Base-by-base conservation (phyloP, 2,113 vertebrate genomes). In the Lophius piscatorius region DNA sequence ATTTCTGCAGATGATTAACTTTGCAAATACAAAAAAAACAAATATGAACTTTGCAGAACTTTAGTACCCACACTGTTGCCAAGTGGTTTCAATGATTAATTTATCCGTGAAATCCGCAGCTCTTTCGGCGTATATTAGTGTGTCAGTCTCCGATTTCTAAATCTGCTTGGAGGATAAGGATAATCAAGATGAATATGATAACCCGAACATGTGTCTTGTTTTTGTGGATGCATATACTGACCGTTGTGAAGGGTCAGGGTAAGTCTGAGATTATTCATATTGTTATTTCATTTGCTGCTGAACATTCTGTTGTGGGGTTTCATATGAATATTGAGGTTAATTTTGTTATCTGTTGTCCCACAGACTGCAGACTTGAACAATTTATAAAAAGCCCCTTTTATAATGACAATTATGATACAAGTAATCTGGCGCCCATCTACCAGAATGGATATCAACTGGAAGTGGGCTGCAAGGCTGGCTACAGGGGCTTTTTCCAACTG, bases 391-490 rank as follows among this genome's bases (percentile, higher is more conserved):
- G 9, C 3, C 0, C 0, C 0, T 0, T 6, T 1, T 86, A 26
- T 46, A 60, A 87, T 62, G 7, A 4, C 3, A 76, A 86, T 49
- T 79, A 70, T 59, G 70, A 78, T 5, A 66, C 2, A 29, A 47
- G 2, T 12, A 9, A 0, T 6, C 9, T 87, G 23, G 6, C 44
- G 0, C 3, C 3, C 2, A 50, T 0, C 0, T 90, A 90, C 39
- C 0, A 0, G 0, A 0, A 1, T 36, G 67, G 48, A 12, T 20
- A 24, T 4, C 13, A 12, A 52, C 47, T 90, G 10, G 77, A 31
- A 67, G 61, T 91, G n/a, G 5, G 5, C 26, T 93, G 91, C 63
- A 50, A 3, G 2, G 2, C 52, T 5, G 91, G 91, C 26, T 83
- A 39, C 42, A 50, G 9, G 22, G 91, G 91, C 10, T 80, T 76